Base-by-base conservation (phyloP, 2,113 vertebrate species). In the Brachyhypopomus gauderio region DNA sequence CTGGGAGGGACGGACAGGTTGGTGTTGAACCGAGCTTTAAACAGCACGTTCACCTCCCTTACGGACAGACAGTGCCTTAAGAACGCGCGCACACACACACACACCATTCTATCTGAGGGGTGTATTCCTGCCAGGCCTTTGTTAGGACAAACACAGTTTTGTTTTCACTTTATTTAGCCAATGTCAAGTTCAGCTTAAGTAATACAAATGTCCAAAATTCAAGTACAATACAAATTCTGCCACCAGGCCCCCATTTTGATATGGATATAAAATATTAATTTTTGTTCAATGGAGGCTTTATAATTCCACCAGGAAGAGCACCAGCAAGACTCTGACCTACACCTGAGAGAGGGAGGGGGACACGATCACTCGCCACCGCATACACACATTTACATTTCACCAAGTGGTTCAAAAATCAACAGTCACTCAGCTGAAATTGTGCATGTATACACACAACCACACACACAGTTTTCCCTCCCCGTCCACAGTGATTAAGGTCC, bases 401-500 rank as follows among this genome's bases (percentile, higher is more conserved):
- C 58, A 19, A 41, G 14, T 36, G 7, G 80, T 69, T 72, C 38
- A 75, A 27, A 70, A 64, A 34, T 41, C 34, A 25, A 30, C 69
- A 52, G 34, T 19, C 64, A 60, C 64, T 2, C 75, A 17, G 55
- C 63, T 59, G 59, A 60, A 22, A 9, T 64, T 34, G 75, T 34
- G 36, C 36, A 59, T 30, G 27, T 58, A 30, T 71, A 38, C 80
- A 81, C 60, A 78, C 83, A 75, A 30, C 30, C 30, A 38, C 80
- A 81, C 60, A 78, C 83, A 75, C 72, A 9, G 52, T 7, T 20
- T 23, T 58, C 69, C 58, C 75, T 70, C 70, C 79, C 91, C 75
- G 87, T 92, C 92, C 92, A 93, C 92, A 93, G 92, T 92, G 91
- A 92, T 92, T 88, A 72, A 91, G 92, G 92, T 93, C 91, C 88